Base-by-base conservation (phyloP, 2,797 vertebrate genomes). In the Coluber constrictor region DNA sequence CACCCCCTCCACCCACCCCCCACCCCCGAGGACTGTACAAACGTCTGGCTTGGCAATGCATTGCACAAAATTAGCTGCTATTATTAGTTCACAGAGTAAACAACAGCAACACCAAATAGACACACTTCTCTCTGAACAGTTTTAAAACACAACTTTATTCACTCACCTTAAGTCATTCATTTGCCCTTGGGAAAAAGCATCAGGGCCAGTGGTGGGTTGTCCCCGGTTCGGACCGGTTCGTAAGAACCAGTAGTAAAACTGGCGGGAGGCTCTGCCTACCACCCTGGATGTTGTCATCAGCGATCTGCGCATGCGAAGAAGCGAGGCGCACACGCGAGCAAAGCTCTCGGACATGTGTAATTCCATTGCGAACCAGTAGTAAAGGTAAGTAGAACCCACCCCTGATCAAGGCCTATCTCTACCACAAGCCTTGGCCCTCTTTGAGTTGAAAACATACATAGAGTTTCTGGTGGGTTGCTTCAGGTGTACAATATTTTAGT, bases 11-110 rank as follows among this genome's bases (percentile, higher is more conserved):
- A 1, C n/a, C 7, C 92, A 93, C 9, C 25, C 0, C 57, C 12
- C 92, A 93, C 61, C 11, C 1, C 61, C 20, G 90, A 94, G 93
- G 86, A 93, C 95, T 94, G 94, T 95, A 94, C 94, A 94, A 94
- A 95, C 96, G 96, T 95, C 93, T 90, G 93, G 93, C 90, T 93
- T 94, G 89, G 91, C 93, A 95, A 94, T 92, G 90, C 91, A 94
- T 92, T 94, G 94, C 92, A 94, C 94, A 96, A 83, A 96, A 95
- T 87, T 88, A 95, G 95, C 87, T 94, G 92, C 95, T 94, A 95
- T 96, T 96, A 97, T 97, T 96, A 94, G 94, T 91, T 96, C 95
- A 95, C 96, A 96, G 95, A 90, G 88, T 89, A 61, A 83, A 86
- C 90, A 43, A 18, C 32, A 57, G 63, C 59, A 54, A 83, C 47